Evolutionary conservation across 2,888 invertebrate species (phyloP).

Genomic region (Harmothoe impar): DNA sequence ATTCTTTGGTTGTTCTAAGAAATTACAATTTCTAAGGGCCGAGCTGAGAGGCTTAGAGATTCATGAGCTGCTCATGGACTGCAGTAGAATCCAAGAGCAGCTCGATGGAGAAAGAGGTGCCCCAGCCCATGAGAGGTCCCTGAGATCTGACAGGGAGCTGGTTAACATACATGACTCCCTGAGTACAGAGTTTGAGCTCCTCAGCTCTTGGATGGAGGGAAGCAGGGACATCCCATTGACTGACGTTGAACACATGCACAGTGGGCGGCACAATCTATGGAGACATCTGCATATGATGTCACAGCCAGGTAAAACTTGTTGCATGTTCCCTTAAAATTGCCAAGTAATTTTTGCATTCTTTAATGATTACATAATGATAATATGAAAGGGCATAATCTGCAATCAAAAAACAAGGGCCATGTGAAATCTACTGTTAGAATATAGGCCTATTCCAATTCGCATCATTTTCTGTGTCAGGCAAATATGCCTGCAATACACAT

Average conservation of each 20-base stretch:
- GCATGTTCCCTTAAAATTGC: no score
- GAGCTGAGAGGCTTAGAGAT: slow-evolving; percentile 15
- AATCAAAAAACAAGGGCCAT: no score
- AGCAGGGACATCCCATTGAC: background rate
- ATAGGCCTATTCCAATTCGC: no score
- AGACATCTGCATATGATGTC: no score
- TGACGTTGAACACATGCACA: background rate
- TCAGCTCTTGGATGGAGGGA: background rate
- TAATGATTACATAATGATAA: no score
- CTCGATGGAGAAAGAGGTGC: background rate
- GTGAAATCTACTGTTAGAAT: no score
- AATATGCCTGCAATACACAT: no score
- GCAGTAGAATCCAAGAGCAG: background rate
- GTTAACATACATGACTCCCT: background rate
- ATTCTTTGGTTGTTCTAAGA: no score
- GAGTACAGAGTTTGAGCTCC: slow-evolving; percentile 1
- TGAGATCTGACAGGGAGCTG: background rate
- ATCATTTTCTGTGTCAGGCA: no score
- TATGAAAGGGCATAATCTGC: no score
- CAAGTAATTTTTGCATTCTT: no score
- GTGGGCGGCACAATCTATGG: background rate
- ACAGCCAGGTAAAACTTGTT: background rate
- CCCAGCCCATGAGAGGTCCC: background rate
- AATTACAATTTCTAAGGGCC: no score
- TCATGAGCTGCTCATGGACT: background rate